These are phyloP conservation scores for Bovichtus variegatus DNA, from an alignment of 2,797 vertebrate species.

Conservation along the genomic window DNA sequence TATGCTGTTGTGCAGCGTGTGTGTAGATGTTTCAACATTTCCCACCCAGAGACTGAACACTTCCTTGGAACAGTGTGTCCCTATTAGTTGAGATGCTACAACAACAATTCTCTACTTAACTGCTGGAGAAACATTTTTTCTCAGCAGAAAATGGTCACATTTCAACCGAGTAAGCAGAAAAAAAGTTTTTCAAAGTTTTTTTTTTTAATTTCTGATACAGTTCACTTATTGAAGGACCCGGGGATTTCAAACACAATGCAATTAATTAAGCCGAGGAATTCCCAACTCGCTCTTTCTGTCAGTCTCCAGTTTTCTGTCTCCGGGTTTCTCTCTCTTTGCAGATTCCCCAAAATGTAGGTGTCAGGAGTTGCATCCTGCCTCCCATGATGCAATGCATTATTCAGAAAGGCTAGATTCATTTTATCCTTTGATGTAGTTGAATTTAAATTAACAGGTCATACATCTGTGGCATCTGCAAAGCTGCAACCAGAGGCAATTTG, in stretches of 20 bases:
- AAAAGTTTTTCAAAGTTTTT: conserved; percentile 27
- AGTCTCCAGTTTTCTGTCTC: conserved; percentile 15
- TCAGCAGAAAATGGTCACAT: conserved; percentile 52
- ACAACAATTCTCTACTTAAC: conserved; percentile 28
- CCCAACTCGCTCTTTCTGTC: conserved; percentile 20
- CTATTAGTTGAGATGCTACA: conserved; percentile 42
- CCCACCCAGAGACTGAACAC: not conserved
- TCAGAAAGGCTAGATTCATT: conserved; percentile 34
- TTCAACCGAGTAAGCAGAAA: conserved; percentile 51
- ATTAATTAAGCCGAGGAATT: conserved; percentile 40
- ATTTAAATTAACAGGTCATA: conserved; percentile 50
- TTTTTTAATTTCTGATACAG: conserved; percentile 35
- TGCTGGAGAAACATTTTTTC: conserved; percentile 28
- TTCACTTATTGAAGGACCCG: conserved; percentile 34
- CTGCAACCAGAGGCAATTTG: conserved; percentile 31
- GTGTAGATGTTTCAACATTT: not conserved
- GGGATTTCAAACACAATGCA: conserved; percentile 44
- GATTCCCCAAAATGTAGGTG: conserved; percentile 49
- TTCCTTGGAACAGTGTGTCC: conserved; percentile 44
- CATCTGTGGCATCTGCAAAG: conserved; percentile 47
- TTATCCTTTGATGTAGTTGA: conserved; percentile 54
- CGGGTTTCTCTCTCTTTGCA: not conserved
- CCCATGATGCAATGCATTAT: conserved; percentile 61
- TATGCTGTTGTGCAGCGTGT: not conserved
- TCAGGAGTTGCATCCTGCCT: conserved; percentile 43